Evolutionary conservation across 2,888 invertebrate genomes (phyloP).

Genomic region (Platerodrilus igneus): DNA sequence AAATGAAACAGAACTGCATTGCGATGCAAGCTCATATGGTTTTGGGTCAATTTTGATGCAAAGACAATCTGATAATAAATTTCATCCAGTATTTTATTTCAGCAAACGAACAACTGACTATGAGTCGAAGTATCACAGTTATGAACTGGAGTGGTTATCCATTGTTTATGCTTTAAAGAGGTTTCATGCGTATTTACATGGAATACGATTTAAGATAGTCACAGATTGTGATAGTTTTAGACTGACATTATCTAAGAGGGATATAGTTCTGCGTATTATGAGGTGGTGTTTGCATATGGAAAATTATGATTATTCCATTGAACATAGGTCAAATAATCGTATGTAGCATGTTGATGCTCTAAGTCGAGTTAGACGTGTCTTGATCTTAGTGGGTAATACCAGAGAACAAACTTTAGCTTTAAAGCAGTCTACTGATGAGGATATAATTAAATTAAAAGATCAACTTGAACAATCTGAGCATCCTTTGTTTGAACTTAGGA

Average conservation of each 20-base stretch:
- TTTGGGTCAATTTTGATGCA: conserved; percentile 35
- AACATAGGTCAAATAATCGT: no score
- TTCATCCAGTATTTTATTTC: conserved; percentile 36
- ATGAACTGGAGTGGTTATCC: conserved; percentile 33
- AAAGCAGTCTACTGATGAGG: no score
- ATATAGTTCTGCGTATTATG: conserved; percentile 30
- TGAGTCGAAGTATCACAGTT: conserved; percentile 36
- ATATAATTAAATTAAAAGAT: no score
- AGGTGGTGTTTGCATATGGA: conserved; percentile 14
- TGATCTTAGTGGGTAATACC: no score
- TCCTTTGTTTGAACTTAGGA: no score
- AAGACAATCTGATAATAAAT: conserved; percentile 24
- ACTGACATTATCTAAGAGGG: conserved; percentile 30
- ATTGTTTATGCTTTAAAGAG: conserved; percentile 29
- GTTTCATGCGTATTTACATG: conserved; percentile 29
- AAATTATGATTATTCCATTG: conserved; percentile 15
- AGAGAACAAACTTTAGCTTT: no score
- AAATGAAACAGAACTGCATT: not conserved
- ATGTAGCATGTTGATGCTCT: no score
- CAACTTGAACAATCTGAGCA: no score
- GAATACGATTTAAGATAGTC: conserved; percentile 31
- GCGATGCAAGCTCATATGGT: conserved; percentile 17
- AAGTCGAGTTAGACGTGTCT: no score
- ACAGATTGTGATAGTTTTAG: conserved; percentile 31
- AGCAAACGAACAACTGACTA: conserved; percentile 32